Base-by-base conservation (phyloP, 2,113 vertebrate genomes). In the Cebus imitator region DNA sequence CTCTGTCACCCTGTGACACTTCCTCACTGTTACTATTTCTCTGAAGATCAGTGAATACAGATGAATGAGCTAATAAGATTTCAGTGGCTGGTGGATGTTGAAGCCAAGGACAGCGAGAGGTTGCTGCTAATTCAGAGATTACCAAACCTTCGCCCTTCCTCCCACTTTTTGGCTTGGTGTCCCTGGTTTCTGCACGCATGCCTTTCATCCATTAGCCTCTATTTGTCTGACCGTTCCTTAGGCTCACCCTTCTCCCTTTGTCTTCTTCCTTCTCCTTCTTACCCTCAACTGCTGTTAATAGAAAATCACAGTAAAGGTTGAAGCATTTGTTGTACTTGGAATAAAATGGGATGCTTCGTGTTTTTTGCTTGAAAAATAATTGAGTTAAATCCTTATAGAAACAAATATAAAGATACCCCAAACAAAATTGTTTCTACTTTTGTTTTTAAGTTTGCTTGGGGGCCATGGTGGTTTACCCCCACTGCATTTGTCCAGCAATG, bases 311-410 rank as follows among this genome's bases (percentile, higher is more conserved):
- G 37, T 25, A 30, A 89, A 90, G 27, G 14, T 35, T 32, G 25
- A 87, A 80, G 17, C n/a, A 21, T 78, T 83, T 37, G 37, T 83
- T 57, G 48, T 72, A 16, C 85, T 86, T 78, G 73, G 27, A 52
- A 21, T 35, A 76, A 55, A 89, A 90, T 76, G n/a, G 27, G 10
- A 91, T 7, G 32, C 90, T 91, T 89, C 40, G 21, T 86, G 27
- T 66, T 94, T 94, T 48, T 82, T 94, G 40, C 90, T 75, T n/a
- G 70, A 78, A 83, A 80, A 78, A 79, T 32, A 48, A 14, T 17
- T n/a, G 37, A 76, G n/a, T 90, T 92, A 70, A 80, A 93, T 92
- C 68, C 9, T 61, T 78, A 32, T 10, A 78, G 82, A 91, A 85
- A 55, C 72, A 88, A 87, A 50, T 20, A 48, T 32, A 35, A 85